These are phyloP conservation scores for Mellivora capensis DNA, from an alignment of 2,113 vertebrate species.

Conservation along the genomic window DNA sequence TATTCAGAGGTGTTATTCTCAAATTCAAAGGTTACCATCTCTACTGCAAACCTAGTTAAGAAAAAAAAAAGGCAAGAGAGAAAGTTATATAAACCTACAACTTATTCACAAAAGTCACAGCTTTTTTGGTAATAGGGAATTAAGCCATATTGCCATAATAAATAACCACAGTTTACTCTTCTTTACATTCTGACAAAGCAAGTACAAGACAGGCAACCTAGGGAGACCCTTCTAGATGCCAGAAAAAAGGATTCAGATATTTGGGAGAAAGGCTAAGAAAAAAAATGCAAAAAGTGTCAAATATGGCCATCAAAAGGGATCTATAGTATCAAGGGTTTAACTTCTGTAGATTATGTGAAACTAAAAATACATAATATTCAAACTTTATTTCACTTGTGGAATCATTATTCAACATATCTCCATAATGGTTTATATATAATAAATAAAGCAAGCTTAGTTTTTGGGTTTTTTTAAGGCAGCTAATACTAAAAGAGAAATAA, in stretches of 20 bases:
- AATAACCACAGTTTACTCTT: neutral
- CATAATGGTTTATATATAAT: conserved; percentile 29
- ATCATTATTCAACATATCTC: neutral
- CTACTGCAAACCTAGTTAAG: neutral
- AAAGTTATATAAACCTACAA: conserved; percentile 1
- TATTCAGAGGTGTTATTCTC: conserved; percentile 9
- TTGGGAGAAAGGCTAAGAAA: neutral
- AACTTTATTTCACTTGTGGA: conserved; percentile 48
- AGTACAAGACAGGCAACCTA: neutral
- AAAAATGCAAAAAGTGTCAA: neutral
- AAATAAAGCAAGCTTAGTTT: conserved; percentile 22
- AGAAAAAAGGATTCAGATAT: neutral
- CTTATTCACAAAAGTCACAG: neutral
- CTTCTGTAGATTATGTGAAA: neutral
- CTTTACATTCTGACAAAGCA: neutral
- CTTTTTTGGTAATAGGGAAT: neutral
- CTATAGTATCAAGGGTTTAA: neutral
- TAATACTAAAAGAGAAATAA: neutral
- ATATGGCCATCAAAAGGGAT: neutral
- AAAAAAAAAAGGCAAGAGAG: neutral
- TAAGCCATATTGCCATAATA: neutral
- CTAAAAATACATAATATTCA: conserved; percentile 48
- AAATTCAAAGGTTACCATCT: neutral
- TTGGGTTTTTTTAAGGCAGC: neutral
- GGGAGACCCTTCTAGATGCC: neutral